phyloP scores from a whole-genome alignment of 1,140 invertebrate genomes.

The Araneus ventricosus region DNA sequence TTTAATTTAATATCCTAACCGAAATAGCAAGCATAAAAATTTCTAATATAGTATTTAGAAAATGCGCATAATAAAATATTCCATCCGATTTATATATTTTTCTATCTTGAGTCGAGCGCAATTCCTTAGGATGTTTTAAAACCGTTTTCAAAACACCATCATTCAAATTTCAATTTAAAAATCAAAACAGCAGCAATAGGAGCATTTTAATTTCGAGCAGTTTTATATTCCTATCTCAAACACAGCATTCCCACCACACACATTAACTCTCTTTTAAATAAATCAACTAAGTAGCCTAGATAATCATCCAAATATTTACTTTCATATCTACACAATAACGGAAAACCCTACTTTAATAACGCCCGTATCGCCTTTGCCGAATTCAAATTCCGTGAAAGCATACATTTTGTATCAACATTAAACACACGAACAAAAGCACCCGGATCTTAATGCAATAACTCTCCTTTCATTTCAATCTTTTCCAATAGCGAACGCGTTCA shows the following conservation, averaged over 20 bases:
- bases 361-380: not conserved
- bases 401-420: slow-evolving; percentile 29
- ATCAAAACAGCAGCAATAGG: not conserved
- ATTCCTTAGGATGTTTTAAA: no score
- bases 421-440: not conserved
- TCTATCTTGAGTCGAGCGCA: no score
- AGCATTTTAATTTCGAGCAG: not conserved
- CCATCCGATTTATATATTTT: no score
- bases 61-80: no score
- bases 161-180: not conserved
- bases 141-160: no score
- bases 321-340: not conserved
- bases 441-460: slow-evolving; percentile 28
- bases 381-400: not conserved
- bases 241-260: not conserved
- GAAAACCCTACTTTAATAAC: slow-evolving; percentile 23
- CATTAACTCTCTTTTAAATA: slow-evolving; percentile 21
- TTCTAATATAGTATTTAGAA: no score
- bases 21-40: no score
- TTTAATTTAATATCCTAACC: no score
- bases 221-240: not conserved
- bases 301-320: slow-evolving; percentile 31
- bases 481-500: not conserved
- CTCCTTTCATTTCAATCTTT: not conserved
- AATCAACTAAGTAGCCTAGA: not conserved